Evolutionary conservation across 2,888 invertebrate genomes (phyloP), one percentile per base, ranked within the genome.

Genomic region (Eurois occulta): DNA sequence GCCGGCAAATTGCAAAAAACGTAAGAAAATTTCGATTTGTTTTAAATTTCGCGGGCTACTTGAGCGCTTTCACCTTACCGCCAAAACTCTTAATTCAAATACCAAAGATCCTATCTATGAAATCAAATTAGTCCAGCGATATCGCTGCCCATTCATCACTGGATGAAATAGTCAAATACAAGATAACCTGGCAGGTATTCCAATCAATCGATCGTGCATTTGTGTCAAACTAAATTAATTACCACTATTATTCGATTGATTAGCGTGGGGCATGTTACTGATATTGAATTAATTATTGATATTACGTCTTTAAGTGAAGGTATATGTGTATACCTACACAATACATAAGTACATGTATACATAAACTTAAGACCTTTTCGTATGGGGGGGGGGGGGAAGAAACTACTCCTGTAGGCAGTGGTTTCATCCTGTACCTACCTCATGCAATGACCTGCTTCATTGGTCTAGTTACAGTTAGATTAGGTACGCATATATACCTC

Each of bases 151-250:
- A 86, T 86, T 75, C 75, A 76, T 84, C 81, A 86, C 64, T 46
- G 4, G 28, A 35, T 55, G 65, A 58, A 55, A 80, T 72, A 79
- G 62, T 74, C 80, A 84, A 87, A 84, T 78, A 78, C 79, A 72
- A 84, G 81, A 89, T 84, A 87, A 86, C 72, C 75, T 60, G 68
- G 66, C 87, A 82, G 86, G 86, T 89, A 86, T 81, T 81, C 69
- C 80, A 64, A 72, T 81, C 84, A 85, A 84, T 85, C 81, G 78
- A 85, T 80, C 88, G 89, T 88, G 90, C 74, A 84, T 90, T 90
- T 87, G 86, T 89, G 92, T 93, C 93, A 91, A 93, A 93, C 91
- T 86, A 90, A 95, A 95, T 94, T 95, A 95, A 95, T 95, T 94
- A 93, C 90, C 87, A 89, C 90, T 90, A 94, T 94, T 94, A 94